phyloP scores from a whole-genome alignment of 2,888 invertebrate genomes.

The Brachylomia viminalis region DNA sequence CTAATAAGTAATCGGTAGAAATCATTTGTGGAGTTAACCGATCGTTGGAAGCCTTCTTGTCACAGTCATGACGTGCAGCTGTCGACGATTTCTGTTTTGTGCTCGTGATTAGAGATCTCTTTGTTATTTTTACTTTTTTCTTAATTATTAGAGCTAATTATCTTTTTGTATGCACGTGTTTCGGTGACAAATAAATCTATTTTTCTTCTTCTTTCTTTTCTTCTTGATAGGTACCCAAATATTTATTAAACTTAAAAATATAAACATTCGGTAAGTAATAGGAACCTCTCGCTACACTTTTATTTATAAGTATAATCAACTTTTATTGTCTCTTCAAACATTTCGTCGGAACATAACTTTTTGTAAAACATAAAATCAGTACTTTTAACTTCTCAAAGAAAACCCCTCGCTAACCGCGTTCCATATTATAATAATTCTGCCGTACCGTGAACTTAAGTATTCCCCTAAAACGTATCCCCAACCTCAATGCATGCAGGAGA shows the following conservation, averaged over 20 bases:
- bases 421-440: constrained; percentile 61
- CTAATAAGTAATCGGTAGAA: neutral
- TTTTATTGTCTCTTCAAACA: constrained; percentile 25
- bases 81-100: no score
- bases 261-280: neutral
- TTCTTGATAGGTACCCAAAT: no score
- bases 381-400: constrained; percentile 43
- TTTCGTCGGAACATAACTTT: constrained; percentile 30
- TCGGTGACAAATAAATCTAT: no score
- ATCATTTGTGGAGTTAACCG: neutral
- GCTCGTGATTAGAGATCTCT: no score
- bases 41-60: no score
- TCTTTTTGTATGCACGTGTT: no score
- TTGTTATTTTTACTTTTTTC: no score
- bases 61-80: no score
- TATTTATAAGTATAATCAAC: neutral
- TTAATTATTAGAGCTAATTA: no score
- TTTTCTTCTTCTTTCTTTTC: no score
- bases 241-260: neutral
- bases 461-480: constrained; percentile 68
- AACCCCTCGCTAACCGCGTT: constrained; percentile 45
- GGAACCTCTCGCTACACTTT: neutral
- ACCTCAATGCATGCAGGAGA: constrained; percentile 67
- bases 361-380: constrained; percentile 39
- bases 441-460: constrained; percentile 58